Percentiles rank a stretch among this genome's conserved stretches.
phyloP scores from a whole-genome alignment of 1,140 invertebrate genomes.

The Wiebesia pumilae region DNA sequence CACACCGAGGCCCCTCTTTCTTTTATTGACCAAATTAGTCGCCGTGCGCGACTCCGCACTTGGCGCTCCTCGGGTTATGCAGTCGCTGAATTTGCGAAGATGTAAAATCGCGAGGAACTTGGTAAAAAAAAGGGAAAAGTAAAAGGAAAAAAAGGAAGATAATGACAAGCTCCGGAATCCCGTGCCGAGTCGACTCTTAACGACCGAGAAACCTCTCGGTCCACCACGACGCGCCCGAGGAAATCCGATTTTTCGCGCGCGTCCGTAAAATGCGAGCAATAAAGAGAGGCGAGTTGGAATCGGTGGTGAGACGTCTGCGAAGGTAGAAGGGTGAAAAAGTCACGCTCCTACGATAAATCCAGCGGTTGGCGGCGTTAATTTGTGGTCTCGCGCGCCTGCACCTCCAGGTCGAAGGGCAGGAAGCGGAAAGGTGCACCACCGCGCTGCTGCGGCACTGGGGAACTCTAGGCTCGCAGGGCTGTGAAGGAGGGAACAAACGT shows the following conservation, averaged over 20 bases:
- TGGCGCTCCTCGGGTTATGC: too few species aligned
- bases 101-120: neutral
- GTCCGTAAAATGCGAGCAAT: neutral
- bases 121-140: too few species aligned
- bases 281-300: neutral
- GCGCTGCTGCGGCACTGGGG: neutral
- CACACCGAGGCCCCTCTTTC: neutral
- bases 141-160: too few species aligned
- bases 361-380: constrained; percentile 1
- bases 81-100: neutral
- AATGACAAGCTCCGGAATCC: too few species aligned
- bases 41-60: too few species aligned
- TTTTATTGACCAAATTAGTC: neutral
- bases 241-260: neutral
- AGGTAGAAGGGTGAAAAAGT: neutral
- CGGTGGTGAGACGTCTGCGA: neutral
- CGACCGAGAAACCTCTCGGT: neutral
- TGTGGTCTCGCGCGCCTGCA: neutral
- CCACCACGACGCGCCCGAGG: neutral
- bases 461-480: too few species aligned
- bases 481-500: constrained; percentile 40
- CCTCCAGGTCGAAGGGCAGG: neutral
- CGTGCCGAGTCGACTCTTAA: neutral
- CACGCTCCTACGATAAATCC: neutral
- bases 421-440: neutral